Evolutionary conservation across 2,888 invertebrate species (phyloP).

Genomic region (Abrostola tripartita): DNA sequence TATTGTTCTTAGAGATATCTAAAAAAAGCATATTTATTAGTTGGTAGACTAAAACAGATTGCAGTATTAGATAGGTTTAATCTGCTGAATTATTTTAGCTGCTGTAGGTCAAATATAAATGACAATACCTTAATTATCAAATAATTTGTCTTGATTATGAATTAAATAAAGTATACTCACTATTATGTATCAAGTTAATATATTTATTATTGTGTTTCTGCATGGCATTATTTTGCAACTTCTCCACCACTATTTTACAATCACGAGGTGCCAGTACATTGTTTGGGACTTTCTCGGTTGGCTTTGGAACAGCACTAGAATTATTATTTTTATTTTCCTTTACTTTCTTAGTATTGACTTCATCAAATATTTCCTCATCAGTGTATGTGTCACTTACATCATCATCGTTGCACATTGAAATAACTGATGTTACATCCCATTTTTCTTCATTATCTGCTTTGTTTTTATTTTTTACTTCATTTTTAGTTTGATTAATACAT

Average conservation of each 20-base stretch:
- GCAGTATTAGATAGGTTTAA: too few relatives aligned
- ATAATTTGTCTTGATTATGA: too few relatives aligned
- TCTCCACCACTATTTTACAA: conserved; percentile 34
- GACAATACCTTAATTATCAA: too few relatives aligned
- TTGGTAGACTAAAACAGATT: too few relatives aligned
- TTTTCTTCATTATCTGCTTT: conserved; percentile 63
- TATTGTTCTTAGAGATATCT: conserved; percentile 49
- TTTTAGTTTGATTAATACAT: conserved; percentile 61
- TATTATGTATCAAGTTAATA: conserved; percentile 23
- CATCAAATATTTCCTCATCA: conserved; percentile 79
- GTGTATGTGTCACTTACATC: conserved; percentile 79
- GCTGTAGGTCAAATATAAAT: too few relatives aligned
- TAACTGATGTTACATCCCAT: conserved; percentile 75
- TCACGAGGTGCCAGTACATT: conserved; percentile 18
- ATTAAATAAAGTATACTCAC: conserved; percentile 24
- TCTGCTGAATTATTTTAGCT: too few relatives aligned
- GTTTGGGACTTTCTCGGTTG: conserved; percentile 20
- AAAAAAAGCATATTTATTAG: conserved; percentile 20
- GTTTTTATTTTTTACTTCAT: conserved; percentile 56
- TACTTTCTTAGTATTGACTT: conserved; percentile 36
- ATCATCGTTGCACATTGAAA: conserved; percentile 69
- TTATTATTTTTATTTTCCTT: conserved; percentile 26
- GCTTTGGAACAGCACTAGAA: conserved; percentile 25
- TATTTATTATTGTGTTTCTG: conserved; percentile 24
- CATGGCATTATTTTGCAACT: conserved; percentile 1